Evolutionary conservation across 2,888 invertebrate genomes (phyloP), one percentile per base, ranked within the genome.

Genomic region (Thera obeliscata): DNA sequence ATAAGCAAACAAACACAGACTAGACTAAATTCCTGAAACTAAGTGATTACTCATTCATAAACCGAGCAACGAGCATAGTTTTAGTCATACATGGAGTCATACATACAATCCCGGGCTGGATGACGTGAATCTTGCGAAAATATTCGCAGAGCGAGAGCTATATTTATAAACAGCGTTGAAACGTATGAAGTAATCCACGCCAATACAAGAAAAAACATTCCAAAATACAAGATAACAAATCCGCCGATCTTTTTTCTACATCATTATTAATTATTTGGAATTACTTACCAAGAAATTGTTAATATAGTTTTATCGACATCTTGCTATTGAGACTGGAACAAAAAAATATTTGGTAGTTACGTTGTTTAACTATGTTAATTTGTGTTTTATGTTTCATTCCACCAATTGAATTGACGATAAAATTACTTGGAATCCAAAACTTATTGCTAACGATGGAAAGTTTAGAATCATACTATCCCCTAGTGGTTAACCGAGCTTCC

Each of bases 111-210:
- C 83, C 80, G 76, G 84, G 76, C 80, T 78, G 80, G 83, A 88
- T 90, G 91, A 91, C 90, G 91, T 86, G 85, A 86, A 87, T 81
- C 81, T 84, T 79, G 87, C 87, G 70, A 87, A 90, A 89, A 90
- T 90, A 89, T 87, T 87, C 82, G 75, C 74, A 77, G 76, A 69
- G 76, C 80, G 80, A 80, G 82, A 77, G 77, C 76, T 81, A 76
- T 85, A 85, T 88, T 86, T 87, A 84, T 88, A 90, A 88, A 87
- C 86, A 87, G 77, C 80, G 78, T 76, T 75, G 74, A 76, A 77
- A 74, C 73, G 78, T 75, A 79, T 86, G 83, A 83, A 82, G 82
- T 85, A 85, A 86, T 78, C 72, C 74, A 77, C 74, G 76, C 72
- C 76, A 78, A 76, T 80, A 74, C 76, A 81, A 74, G 73, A 79